phyloP scores from a whole-genome alignment of 2,113 vertebrate species.

The Dryoscopus gambensis region DNA sequence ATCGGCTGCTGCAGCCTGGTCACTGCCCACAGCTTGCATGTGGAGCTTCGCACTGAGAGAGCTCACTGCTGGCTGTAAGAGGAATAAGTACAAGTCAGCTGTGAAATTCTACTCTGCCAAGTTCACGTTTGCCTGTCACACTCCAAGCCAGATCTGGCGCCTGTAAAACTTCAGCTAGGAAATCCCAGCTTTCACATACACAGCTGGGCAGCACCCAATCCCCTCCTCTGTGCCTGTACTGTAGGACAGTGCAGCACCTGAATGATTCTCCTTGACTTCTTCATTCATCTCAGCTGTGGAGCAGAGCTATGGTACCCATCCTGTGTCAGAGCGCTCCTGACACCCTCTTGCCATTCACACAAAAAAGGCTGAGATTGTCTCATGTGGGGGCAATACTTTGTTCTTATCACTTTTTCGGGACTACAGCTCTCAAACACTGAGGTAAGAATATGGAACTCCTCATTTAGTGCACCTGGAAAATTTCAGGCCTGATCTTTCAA shows the following conservation, averaged over 20 bases:
- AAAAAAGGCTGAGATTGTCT: background rate
- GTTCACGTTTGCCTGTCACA: background rate
- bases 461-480: background rate
- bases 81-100: background rate
- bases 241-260: background rate
- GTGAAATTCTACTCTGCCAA: background rate
- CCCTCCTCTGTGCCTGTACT: background rate
- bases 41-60: background rate
- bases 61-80: background rate
- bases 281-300: background rate
- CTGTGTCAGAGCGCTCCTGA: background rate
- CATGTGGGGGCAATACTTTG: background rate
- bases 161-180: background rate
- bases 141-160: background rate
- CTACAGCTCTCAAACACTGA: background rate
- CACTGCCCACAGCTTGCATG: background rate
- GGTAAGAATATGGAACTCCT: background rate
- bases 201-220: background rate
- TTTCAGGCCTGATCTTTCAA: background rate
- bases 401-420: background rate
- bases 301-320: background rate
- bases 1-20: rapidly evolving
- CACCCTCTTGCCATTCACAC: background rate
- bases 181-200: background rate
- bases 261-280: background rate